Base-by-base conservation (phyloP, 2,797 vertebrate genomes). In the Cyprinella venusta region DNA sequence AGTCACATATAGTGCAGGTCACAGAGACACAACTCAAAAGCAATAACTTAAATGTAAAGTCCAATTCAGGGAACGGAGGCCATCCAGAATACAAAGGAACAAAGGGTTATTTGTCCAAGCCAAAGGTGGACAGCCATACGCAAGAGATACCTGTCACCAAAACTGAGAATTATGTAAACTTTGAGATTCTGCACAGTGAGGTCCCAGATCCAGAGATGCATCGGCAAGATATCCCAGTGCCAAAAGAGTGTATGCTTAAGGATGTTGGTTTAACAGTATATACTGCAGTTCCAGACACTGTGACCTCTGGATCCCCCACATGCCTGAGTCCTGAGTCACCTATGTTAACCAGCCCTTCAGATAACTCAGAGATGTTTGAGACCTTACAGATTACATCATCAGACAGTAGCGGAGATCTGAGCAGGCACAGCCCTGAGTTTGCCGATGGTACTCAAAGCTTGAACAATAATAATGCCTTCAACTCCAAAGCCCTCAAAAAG, bases 191-290 rank as follows among this genome's bases (percentile, higher is more conserved):
- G 45, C 85, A 85, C 4, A 76, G 77, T 36, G 76, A 76, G 45
- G 86, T 88, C 12, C 88, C n/a, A 84, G 92, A 93, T 45, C 81
- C 80, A 26, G 72, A 8, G 33, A 70, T 88, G 33, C 92, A 93
- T 50, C 92, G 88, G 81, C 91, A 93, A 79, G 95, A 94, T 87
- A 96, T 95, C 84, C 93, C 94, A 50, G 94, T 95, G 38, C 91
- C 93, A 79, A 92, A 93, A 80, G 95, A 96, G 89, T 95, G 94
- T 15, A 87, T 95, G 54, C 82, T 95, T 63, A 93, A 86, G 70
- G 94, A 95, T 77, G 95, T 96, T 12, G 95, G 95, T 30, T 88
- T 95, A 80, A 95, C 94, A 1, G 95, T 95, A 45, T 95, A 95
- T 85, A 89, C 87, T 54, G 85, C 88, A 6, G 76, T 89, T 67